Base-by-base conservation (phyloP, 2,888 invertebrate genomes). In the Papilio demoleus region DNA sequence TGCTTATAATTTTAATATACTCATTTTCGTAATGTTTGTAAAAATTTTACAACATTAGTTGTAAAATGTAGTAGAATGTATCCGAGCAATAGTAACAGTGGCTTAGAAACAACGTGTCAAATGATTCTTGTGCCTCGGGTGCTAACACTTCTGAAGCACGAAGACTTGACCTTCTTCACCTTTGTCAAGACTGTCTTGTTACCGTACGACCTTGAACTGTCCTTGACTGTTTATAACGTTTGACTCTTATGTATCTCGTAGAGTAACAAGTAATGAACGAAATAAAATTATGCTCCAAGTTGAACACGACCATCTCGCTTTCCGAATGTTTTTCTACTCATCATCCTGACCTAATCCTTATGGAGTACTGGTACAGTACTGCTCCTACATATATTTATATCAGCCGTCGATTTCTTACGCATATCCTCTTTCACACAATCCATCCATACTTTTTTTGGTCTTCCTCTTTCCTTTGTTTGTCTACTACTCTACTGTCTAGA, bases 121-220 rank as follows among this genome's bases (percentile, higher is more conserved):
- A 24, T 50, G 47, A 50, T 50, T 50, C 24, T 53, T n/a, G n/a
- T n/a, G 53, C 31, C 53, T 31, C n/a, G 31, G 53, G 53, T 31
- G 53, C 53, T 53, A 27, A 27, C 53, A 31, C 53, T 53, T n/a
- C n/a, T 31, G 53, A n/a, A 31, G 27, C 27, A 50, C 27, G 53
- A 53, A 31, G n/a, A 31, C 45, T 62, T 47, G 45, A 62, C 62
- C 61, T 61, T 61, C 24, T 61, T 60, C 4, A 36, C 36, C 34
- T 36, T 60, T 61, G 47, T 62, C 45, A 62, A 47, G 45, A 27
- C 31, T 58, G 27, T 24, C 56, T 40, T 58, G 53, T 27, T 5
- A 53, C 31, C n/a, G n/a, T n/a, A 27, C 31, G 45, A 31, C 61
- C 61, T 62, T 45, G 27, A 53, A 27, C 27, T 31, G n/a, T 31